Conservation (phyloP, 1,140 invertebrate species). For the Grapholita molesta region DNA sequence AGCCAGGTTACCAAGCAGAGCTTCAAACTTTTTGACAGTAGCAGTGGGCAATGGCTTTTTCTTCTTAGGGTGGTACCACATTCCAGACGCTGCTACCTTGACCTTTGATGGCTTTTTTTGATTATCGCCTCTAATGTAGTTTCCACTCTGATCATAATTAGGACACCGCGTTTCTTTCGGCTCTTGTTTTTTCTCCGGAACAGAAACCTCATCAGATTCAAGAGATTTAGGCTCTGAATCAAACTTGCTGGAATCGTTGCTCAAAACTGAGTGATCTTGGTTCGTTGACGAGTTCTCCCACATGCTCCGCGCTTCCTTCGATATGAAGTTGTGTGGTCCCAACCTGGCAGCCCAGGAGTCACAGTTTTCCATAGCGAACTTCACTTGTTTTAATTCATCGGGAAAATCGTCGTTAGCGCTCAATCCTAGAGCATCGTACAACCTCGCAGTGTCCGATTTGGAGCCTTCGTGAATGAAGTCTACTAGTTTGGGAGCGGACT, state of each 20-base stretch:
- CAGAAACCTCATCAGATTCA: conserved; percentile 41
- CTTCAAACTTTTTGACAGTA: conserved; percentile 67
- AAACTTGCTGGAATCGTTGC: conserved; percentile 40
- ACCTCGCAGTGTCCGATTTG: conserved; percentile 62
- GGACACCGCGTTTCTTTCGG: conserved; percentile 48
- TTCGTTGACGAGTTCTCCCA: conserved; percentile 40
- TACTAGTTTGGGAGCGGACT: conserved; percentile 71
- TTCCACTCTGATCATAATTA: conserved; percentile 66
- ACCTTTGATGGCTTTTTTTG: conserved; percentile 56
- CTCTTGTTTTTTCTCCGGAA: conserved; percentile 34
- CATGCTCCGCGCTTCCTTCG: conserved; percentile 37
- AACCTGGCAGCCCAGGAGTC: conserved; percentile 41
- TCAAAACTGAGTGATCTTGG: conserved; percentile 32
- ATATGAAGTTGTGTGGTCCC: conserved; percentile 33
- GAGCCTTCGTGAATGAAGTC: conserved; percentile 69
- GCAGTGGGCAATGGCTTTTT: conserved; percentile 60
- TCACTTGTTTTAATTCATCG: conserved; percentile 47
- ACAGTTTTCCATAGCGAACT: conserved; percentile 37
- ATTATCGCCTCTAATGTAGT: conserved; percentile 57
- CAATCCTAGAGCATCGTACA: conserved; percentile 66
- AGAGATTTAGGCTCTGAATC: conserved; percentile 36
- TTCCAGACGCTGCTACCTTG: conserved; percentile 54
- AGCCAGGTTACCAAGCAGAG: conserved; percentile 53
- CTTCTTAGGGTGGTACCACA: conserved; percentile 72
- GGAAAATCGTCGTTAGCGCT: conserved; percentile 46